Evolutionary conservation across 1,140 invertebrate species (phyloP).

Genomic region (Calycopis cecrops): DNA sequence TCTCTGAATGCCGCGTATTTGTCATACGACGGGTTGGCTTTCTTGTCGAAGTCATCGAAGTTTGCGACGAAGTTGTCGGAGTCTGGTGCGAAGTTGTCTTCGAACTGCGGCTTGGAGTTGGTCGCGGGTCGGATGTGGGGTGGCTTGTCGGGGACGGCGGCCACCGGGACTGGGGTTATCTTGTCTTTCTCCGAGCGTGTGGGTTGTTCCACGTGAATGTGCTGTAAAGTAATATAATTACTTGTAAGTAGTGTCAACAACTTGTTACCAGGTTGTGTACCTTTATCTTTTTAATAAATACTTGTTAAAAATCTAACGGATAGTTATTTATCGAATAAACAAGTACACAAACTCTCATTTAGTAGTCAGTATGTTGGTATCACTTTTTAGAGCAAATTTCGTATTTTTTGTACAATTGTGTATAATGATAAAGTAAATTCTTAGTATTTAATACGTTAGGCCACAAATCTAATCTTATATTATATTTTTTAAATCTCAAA

Average conservation of each 20-base stretch:
- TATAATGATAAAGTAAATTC: too few species aligned
- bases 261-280: not conserved
- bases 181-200: conserved; percentile 43
- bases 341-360: too few species aligned
- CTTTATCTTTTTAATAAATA: not conserved
- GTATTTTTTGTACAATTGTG: too few species aligned
- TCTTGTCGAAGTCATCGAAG: conserved; percentile 77
- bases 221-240: conserved; percentile 39
- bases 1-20: conserved; percentile 91
- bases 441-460: too few species aligned
- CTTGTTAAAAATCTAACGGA: too few species aligned
- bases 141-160: conserved; percentile 27
- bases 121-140: conserved; percentile 20
- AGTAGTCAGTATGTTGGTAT: too few species aligned
- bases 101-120: conserved; percentile 74
- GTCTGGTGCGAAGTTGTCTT: conserved; percentile 75
- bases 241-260: not conserved
- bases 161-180: conserved; percentile 23
- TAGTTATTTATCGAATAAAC: too few species aligned
- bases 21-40: conserved; percentile 74
- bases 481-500: too few species aligned
- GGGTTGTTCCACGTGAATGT: conserved; percentile 54
- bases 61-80: conserved; percentile 75
- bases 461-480: too few species aligned
- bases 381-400: too few species aligned